phyloP scores from a whole-genome alignment of 2,113 vertebrate genomes.

The Crotalus viridis region DNA sequence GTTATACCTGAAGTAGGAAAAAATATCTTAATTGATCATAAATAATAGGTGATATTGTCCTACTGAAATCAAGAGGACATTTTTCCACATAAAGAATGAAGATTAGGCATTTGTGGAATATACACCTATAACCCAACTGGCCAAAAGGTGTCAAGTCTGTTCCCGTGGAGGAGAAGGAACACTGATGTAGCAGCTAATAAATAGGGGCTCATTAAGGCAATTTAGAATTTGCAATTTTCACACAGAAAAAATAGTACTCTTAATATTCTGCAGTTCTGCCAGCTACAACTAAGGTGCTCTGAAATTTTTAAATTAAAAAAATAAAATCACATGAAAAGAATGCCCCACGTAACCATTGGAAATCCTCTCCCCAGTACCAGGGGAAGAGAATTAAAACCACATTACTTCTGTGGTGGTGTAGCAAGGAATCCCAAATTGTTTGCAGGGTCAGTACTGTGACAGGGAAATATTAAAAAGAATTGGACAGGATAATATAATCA shows the following conservation, averaged over 20 bases:
- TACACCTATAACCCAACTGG: slow-evolving; percentile 55
- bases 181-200: slow-evolving; percentile 68
- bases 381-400: slow-evolving; percentile 55
- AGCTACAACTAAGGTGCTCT: slow-evolving; percentile 48
- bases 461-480: slow-evolving; percentile 42
- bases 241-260: slow-evolving; percentile 56
- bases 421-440: slow-evolving; percentile 61
- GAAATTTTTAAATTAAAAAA: slow-evolving; percentile 40
- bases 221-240: slow-evolving; percentile 73
- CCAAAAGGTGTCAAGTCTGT: slow-evolving; percentile 62
- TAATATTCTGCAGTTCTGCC: slow-evolving; percentile 54
- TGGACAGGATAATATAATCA: slow-evolving; percentile 59
- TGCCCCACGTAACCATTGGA: slow-evolving; percentile 51
- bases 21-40: slow-evolving; percentile 25
- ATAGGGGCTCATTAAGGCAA: slow-evolving; percentile 78
- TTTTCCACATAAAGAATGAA: background rate
- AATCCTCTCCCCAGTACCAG: slow-evolving; percentile 51
- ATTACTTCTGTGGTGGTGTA: slow-evolving; percentile 66
- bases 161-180: slow-evolving; percentile 57
- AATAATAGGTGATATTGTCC: slow-evolving; percentile 5
- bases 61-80: slow-evolving; percentile 6
- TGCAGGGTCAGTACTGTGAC: slow-evolving; percentile 63
- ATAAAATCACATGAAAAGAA: slow-evolving; percentile 45
- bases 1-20: slow-evolving; percentile 33
- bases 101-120: slow-evolving; percentile 25